Base-by-base conservation (phyloP, 2,113 vertebrate genomes). In the Seriola quinqueradiata region DNA sequence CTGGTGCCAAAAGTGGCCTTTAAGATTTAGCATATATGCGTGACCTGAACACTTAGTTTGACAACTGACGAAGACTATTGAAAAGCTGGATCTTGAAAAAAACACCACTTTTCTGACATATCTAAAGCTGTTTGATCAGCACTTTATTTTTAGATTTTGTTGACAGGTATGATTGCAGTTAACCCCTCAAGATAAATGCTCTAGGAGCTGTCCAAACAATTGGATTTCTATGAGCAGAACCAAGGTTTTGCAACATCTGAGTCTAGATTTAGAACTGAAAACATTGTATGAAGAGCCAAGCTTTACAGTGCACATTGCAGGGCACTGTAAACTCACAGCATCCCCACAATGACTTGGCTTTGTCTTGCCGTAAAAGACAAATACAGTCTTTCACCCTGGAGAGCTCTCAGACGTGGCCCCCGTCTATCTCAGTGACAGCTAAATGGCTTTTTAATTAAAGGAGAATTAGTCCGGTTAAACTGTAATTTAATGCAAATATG, bases 401-500 rank as follows among this genome's bases (percentile, higher is more conserved):
- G 81, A 92, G 92, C 89, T 90, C 75, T 80, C 75, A 85, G 80
- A 85, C 44, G 46, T 78, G 76, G 83, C 84, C 86, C 66, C 85
- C 88, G 94, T 94, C 95, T 96, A 95, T 97, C 96, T 96, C 92
- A 91, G 94, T 95, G 95, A 96, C 77, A 81, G 96, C 95, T 96
- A 96, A 97, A 97, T 97, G 95, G 96, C 92, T 97, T 97, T 97
- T 97, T 98, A 97, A 98, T 98, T 98, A 96, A 95, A 94, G 86
- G 95, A 95, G 97, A 97, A 98, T 98, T 97, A 97, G 96, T 94
- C 96, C 92, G 92, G 95, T 96, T 97, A 97, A 97, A 97, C 96
- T 96, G 95, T 96, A 96, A 97, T 98, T 97, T 97, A 97, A 98
- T 97, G 97, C 96, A 97, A 97, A 97, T 97, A 97, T 97, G 96